These are phyloP conservation scores for Cantharis flavilabris DNA, from an alignment of 2,888 invertebrate genomes.

Conservation along the genomic window DNA sequence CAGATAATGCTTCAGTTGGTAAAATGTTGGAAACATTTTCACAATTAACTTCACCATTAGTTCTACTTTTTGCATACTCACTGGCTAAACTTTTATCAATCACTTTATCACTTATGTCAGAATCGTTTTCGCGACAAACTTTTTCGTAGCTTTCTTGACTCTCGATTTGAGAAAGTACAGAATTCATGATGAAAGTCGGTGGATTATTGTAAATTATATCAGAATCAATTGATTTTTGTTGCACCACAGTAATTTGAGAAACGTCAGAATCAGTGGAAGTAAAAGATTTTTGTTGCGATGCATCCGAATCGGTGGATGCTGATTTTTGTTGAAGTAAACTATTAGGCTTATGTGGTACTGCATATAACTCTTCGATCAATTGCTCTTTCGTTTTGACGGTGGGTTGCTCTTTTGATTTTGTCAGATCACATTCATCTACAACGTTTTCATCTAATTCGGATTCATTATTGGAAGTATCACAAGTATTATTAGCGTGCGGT, in stretches of 20 bases:
- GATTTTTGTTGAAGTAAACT: conserved; percentile 12
- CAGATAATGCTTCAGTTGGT: conserved; percentile 48
- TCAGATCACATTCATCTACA: neutral
- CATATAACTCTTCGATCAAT: conserved; percentile 50
- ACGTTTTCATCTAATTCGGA: neutral
- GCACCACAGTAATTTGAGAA: conserved; percentile 48
- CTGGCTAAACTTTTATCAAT: neutral
- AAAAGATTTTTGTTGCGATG: conserved; percentile 8
- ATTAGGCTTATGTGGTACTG: conserved; percentile 43
- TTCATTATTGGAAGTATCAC: conserved; percentile 4
- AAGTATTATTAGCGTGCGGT: conserved; percentile 41
- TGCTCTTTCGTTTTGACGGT: neutral
- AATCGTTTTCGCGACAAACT: conserved; percentile 19
- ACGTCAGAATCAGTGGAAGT: conserved; percentile 50
- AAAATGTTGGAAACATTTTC: conserved; percentile 7
- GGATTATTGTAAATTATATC: conserved; percentile 51
- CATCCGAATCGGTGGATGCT: conserved; percentile 13
- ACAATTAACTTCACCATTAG: conserved; percentile 15
- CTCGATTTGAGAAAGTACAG: conserved; percentile 52
- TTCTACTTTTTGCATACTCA: neutral
- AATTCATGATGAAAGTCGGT: conserved; percentile 45
- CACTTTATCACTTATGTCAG: neutral
- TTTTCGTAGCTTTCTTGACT: conserved; percentile 47
- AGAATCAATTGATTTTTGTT: conserved; percentile 51
- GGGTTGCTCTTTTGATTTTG: neutral